Evolutionary conservation across 1,140 invertebrate species (phyloP).

Genomic region (Adelges cooleyi): DNA sequence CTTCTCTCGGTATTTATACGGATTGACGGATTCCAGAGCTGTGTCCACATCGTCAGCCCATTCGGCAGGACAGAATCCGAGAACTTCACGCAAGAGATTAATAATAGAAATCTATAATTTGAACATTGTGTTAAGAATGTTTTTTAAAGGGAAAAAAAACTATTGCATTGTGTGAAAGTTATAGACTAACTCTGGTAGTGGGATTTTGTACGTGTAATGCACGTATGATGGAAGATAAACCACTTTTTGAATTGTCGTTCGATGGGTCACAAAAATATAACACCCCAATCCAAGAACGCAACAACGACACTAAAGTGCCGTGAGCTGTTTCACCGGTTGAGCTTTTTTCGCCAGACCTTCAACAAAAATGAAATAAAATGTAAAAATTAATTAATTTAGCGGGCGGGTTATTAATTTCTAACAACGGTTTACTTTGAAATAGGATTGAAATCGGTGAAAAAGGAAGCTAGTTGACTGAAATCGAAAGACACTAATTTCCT

Average conservation of each 20-base stretch:
- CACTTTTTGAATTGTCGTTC: slow-evolving; percentile 30
- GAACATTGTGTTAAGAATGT: too few relatives aligned
- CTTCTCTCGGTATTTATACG: slow-evolving; percentile 56
- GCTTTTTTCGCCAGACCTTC: neutral
- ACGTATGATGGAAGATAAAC: slow-evolving; percentile 8
- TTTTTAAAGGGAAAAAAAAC: slow-evolving; percentile 36
- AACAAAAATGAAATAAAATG: slow-evolving; percentile 35
- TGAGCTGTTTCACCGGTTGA: slow-evolving; percentile 9
- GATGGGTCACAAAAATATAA: slow-evolving; percentile 68
- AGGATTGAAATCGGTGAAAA: slow-evolving; percentile 78
- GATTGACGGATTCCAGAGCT: slow-evolving; percentile 75
- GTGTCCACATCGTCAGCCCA: slow-evolving; percentile 85
- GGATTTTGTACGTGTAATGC: slow-evolving; percentile 20
- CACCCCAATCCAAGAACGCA: slow-evolving; percentile 81
- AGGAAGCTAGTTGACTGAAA: slow-evolving; percentile 71
- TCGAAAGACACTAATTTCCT: slow-evolving; percentile 59
- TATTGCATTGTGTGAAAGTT: neutral
- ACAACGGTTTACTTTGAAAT: slow-evolving; percentile 17
- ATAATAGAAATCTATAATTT: slow-evolving; percentile 71
- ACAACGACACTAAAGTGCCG: slow-evolving; percentile 45
- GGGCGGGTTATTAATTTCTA: too few relatives aligned
- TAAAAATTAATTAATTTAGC: too few relatives aligned
- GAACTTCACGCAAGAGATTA: slow-evolving; percentile 25
- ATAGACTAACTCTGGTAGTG: neutral
- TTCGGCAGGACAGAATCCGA: slow-evolving; percentile 59